phyloP scores from a whole-genome alignment of 2,797 vertebrate genomes.

The Margarornis squamiger region DNA sequence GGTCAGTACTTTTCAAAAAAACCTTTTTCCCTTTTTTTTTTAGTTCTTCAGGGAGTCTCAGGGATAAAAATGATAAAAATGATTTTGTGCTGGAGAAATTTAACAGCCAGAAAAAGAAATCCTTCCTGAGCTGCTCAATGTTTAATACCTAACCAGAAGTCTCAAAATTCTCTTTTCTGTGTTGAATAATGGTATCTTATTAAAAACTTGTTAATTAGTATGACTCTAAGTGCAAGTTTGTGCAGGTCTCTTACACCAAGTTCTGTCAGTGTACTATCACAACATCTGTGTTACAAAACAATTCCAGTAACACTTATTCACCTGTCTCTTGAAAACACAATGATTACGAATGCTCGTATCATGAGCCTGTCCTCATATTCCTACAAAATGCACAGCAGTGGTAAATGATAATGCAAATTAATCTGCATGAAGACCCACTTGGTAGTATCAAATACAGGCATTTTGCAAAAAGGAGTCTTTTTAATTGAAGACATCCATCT shows the following conservation, averaged over 20 bases:
- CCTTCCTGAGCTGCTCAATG: neutral
- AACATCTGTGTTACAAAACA: neutral
- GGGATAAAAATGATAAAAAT: slow-evolving; percentile 2
- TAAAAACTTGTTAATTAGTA: neutral
- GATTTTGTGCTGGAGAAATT: neutral
- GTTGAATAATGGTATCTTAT: neutral
- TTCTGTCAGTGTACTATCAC: neutral
- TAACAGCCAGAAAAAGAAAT: neutral
- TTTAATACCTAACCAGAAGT: neutral
- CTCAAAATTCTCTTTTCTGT: neutral
- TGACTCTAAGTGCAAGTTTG: neutral
- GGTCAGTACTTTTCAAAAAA: neutral
- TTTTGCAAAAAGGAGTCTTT: neutral
- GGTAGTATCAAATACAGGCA: neutral
- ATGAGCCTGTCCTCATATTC: neutral
- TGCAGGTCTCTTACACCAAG: neutral
- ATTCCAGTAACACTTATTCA: neutral
- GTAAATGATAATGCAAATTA: neutral
- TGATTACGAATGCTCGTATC: neutral
- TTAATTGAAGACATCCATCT: neutral
- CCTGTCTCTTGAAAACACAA: neutral
- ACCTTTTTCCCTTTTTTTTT: neutral
- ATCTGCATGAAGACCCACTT: neutral
- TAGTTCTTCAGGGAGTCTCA: neutral
- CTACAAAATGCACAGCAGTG: neutral